phyloP scores from a whole-genome alignment of 1,140 invertebrate genomes.

The Mamestra configurata region DNA sequence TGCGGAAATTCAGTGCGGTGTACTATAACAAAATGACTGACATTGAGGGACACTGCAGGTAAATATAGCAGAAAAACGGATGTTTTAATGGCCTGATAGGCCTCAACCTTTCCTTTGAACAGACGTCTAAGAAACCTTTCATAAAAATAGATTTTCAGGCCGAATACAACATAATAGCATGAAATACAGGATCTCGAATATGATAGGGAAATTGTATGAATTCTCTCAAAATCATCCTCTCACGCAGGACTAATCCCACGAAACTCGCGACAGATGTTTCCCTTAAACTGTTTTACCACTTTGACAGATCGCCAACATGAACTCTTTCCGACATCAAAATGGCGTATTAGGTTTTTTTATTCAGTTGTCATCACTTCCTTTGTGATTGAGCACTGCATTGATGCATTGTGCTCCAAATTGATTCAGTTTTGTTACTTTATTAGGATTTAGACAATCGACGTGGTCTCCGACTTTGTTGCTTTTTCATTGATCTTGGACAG shows the following conservation, averaged over 20 bases:
- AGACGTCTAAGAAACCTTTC: not conserved
- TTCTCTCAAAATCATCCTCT: not conserved
- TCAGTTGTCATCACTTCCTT: slow-evolving; percentile 84
- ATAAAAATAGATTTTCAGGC: no score
- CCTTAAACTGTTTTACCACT: slow-evolving; percentile 81
- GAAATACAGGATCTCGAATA: no score
- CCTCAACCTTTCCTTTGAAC: not conserved
- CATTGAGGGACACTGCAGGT: slow-evolving; percentile 44
- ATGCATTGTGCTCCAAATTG: slow-evolving; percentile 79
- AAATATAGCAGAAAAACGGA: slow-evolving; percentile 26
- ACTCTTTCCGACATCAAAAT: slow-evolving; percentile 84
- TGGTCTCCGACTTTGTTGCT: slow-evolving; percentile 38
- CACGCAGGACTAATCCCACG: not conserved
- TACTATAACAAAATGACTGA: slow-evolving; percentile 41
- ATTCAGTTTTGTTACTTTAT: slow-evolving; percentile 80
- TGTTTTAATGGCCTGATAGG: slow-evolving; percentile 16
- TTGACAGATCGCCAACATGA: slow-evolving; percentile 85
- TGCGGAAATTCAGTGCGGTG: slow-evolving; percentile 19
- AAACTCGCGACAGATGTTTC: not conserved
- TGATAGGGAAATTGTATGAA: no score
- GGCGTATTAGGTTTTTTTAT: slow-evolving; percentile 84
- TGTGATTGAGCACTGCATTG: slow-evolving; percentile 83
- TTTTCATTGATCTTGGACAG: slow-evolving; percentile 45
- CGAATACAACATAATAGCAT: no score
- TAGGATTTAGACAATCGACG: slow-evolving; percentile 62